A percentile compares a stretch with the other conserved stretches of the same genome.
phyloP scores from a whole-genome alignment of 2,888 invertebrate genomes.

The Tuta absoluta region DNA sequence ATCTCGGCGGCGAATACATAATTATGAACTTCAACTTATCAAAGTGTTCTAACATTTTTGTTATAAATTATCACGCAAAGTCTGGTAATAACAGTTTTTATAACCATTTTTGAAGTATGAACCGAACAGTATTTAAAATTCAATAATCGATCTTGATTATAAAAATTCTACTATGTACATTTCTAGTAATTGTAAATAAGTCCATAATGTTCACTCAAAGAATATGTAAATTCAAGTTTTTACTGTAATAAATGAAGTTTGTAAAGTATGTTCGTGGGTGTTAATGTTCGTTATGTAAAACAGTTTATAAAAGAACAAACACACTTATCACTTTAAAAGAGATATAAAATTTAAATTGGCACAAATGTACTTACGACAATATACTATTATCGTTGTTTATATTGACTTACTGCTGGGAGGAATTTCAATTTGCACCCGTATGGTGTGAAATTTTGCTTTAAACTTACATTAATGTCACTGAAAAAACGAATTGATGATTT shows the following conservation, averaged over 20 bases:
- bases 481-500: constrained; percentile 20
- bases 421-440: constrained; percentile 41
- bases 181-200: too few relatives aligned
- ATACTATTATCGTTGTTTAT: constrained; percentile 3
- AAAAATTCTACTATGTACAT: too few relatives aligned
- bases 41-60: background rate
- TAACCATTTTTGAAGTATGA: too few relatives aligned
- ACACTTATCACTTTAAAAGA: background rate
- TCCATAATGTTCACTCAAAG: background rate
- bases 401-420: constrained; percentile 38
- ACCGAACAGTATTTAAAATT: too few relatives aligned
- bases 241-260: background rate
- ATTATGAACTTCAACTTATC: too few relatives aligned
- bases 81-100: too few relatives aligned
- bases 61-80: too few relatives aligned
- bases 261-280: too few relatives aligned
- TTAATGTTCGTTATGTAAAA: too few relatives aligned
- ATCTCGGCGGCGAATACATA: too few relatives aligned
- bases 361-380: constrained; percentile 16
- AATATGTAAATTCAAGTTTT: constrained; percentile 10
- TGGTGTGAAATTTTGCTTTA: constrained; percentile 44
- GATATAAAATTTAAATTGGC: constrained; percentile 19
- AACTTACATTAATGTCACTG: constrained; percentile 21
- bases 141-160: too few relatives aligned
- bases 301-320: constrained; percentile 6